A percentile compares a stretch with the other conserved stretches of the same genome.
phyloP scores from a whole-genome alignment of 2,797 vertebrate species.

The Sciurus carolinensis region DNA sequence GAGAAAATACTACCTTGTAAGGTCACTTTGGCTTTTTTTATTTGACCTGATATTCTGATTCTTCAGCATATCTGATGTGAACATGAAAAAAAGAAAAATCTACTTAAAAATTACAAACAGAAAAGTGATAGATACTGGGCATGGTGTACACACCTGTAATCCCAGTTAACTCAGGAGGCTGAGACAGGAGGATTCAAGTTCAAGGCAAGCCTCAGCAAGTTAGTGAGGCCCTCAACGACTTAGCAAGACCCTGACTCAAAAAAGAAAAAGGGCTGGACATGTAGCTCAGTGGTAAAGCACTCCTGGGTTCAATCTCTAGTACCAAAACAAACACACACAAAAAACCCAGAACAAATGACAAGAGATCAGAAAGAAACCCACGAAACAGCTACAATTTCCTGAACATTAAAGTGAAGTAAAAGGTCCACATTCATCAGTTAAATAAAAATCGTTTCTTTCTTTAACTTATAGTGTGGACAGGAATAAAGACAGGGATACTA shows the following conservation, averaged over 20 bases:
- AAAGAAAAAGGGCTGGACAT: too few relatives aligned
- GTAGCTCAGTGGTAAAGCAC: too few relatives aligned
- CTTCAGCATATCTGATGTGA: slow-evolving; percentile 75
- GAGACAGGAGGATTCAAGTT: too few relatives aligned
- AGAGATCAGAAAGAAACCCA: slow-evolving; percentile 49
- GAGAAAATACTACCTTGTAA: slow-evolving; percentile 60
- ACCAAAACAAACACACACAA: too few relatives aligned
- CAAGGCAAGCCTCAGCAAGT: too few relatives aligned
- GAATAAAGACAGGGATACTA: slow-evolving; percentile 58
- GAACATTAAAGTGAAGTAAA: slow-evolving; percentile 65
- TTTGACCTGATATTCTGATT: slow-evolving; percentile 71
- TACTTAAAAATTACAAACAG: neutral
- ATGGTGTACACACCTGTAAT: too few relatives aligned
- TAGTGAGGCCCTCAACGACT: too few relatives aligned
- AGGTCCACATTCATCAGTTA: slow-evolving; percentile 55
- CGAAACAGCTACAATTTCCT: slow-evolving; percentile 64
- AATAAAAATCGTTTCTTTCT: slow-evolving; percentile 31
- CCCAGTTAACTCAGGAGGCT: too few relatives aligned
- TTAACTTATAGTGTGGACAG: slow-evolving; percentile 58
- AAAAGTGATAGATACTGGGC: too few relatives aligned
- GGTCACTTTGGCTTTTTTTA: slow-evolving; percentile 82
- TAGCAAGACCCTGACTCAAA: too few relatives aligned
- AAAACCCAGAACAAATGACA: neutral
- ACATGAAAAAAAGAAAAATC: slow-evolving; percentile 40
- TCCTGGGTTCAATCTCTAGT: too few relatives aligned